phyloP scores from a whole-genome alignment of 2,888 invertebrate genomes.

The Salpingus planirostris region DNA sequence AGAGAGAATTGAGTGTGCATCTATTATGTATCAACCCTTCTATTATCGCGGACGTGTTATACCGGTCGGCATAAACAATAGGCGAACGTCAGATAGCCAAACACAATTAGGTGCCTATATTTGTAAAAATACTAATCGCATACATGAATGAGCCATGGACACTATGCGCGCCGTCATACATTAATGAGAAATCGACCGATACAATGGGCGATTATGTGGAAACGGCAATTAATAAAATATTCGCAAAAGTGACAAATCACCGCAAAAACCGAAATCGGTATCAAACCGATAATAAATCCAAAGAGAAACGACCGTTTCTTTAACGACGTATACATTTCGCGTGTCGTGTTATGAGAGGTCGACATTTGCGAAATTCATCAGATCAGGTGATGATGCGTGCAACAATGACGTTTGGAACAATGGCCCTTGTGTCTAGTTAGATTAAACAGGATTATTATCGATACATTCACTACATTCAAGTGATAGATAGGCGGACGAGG shows the following conservation, averaged over 20 bases:
- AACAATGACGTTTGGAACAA: too few relatives aligned
- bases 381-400: too few relatives aligned
- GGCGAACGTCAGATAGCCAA: conserved; percentile 35
- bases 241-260: conserved; percentile 37
- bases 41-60: conserved; percentile 33
- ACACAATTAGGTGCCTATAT: conserved; percentile 39
- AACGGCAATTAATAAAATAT: conserved; percentile 34
- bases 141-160: conserved; percentile 26
- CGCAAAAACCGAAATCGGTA: too few relatives aligned
- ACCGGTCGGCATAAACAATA: conserved; percentile 33
- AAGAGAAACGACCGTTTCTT: too few relatives aligned
- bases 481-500: too few relatives aligned
- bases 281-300: too few relatives aligned
- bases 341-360: too few relatives aligned
- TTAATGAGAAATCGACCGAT: conserved; percentile 29
- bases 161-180: conserved; percentile 20
- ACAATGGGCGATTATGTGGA: conserved; percentile 17
- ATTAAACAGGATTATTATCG: too few relatives aligned
- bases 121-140: conserved; percentile 37
- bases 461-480: too few relatives aligned
- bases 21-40: conserved; percentile 28
- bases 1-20: conserved; percentile 21
- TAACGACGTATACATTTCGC: too few relatives aligned
- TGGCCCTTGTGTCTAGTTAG: too few relatives aligned
- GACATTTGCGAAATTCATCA: too few relatives aligned